Base-by-base conservation (phyloP, 2,113 vertebrate genomes). In the Neodontobutis hainanensis region DNA sequence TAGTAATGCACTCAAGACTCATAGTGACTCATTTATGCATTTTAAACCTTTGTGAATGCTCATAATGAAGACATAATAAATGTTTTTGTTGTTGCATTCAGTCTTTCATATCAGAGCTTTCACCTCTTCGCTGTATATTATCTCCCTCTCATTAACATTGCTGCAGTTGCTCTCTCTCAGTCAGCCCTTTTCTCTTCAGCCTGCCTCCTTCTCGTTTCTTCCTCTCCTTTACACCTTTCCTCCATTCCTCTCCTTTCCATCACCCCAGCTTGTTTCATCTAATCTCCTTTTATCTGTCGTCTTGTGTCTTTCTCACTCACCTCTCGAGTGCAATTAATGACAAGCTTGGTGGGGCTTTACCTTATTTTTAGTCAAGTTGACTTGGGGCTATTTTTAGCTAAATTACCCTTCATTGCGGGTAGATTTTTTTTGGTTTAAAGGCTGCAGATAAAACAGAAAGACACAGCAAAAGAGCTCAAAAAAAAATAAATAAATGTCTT, bases 361-460 rank as follows among this genome's bases (percentile, higher is more conserved):
- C 57, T 57, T 63, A 58, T 71, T 52, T 58, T 72, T 58, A 62
- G 71, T 67, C 64, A 51, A 56, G 38, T n/a, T 55, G 32, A 45
- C 77, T 63, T 48, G n/a, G 8, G 65, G 71, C 65, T 75, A 68
- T 83, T 76, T 86, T 78, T 68, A 65, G 72, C 68, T 47, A 68
- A 70, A 65, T 71, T 78, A 70, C 56, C 27, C 58, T 38, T 65
- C 60, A 55, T 45, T 46, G 19, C 38, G n/a, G 46, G 8, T 36
- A 36, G 36, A 75, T 51, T 76, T 53, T 67, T 46, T 44, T n/a
- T n/a, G n/a, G n/a, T n/a, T n/a, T n/a, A n/a, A n/a, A n/a, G n/a
- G n/a, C n/a, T n/a, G n/a, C n/a, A n/a, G n/a, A n/a, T n/a, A n/a
- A n/a, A n/a, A n/a, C n/a, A n/a, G n/a, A n/a, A n/a, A n/a, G n/a